phyloP scores from a whole-genome alignment of 2,888 invertebrate species.

The Hanleya hanleyi region DNA sequence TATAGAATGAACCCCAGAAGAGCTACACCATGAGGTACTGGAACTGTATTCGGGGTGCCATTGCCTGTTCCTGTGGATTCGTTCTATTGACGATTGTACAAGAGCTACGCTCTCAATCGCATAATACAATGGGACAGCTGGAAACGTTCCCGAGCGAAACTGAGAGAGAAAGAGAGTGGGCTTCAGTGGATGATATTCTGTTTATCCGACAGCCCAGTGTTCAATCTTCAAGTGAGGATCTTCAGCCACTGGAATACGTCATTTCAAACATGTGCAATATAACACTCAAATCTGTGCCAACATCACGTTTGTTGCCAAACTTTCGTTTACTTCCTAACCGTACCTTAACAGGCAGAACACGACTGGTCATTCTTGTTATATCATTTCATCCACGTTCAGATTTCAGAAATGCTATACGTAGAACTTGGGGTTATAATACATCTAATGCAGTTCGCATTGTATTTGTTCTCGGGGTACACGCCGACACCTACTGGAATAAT shows the following conservation, averaged over 20 bases:
- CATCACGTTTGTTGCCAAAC: not conserved
- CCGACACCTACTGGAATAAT: conserved; percentile 31
- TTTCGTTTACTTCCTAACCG: not conserved
- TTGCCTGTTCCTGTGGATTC: not conserved
- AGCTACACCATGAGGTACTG: not conserved
- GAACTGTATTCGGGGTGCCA: not conserved
- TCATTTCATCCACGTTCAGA: conserved; percentile 37
- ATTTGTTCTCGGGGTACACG: conserved; percentile 35
- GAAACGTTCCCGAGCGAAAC: too few relatives aligned
- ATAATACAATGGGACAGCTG: not conserved
- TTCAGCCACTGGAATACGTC: too few relatives aligned
- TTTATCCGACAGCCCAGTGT: too few relatives aligned
- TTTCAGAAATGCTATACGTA: conserved; percentile 36
- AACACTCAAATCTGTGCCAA: not conserved
- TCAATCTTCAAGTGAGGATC: too few relatives aligned
- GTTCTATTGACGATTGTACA: not conserved
- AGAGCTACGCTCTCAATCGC: not conserved
- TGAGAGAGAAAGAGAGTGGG: too few relatives aligned
- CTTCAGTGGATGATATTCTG: too few relatives aligned
- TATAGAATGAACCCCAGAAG: too few relatives aligned
- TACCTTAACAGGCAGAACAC: not conserved
- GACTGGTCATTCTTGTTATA: conserved; percentile 35
- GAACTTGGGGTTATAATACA: conserved; percentile 34
- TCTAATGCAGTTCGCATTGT: conserved; percentile 20
- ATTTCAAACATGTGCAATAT: not conserved